Percentiles rank a stretch among this genome's conserved stretches.
phyloP scores from a whole-genome alignment of 2,113 vertebrate genomes.

The Opisthocomus hoazin region DNA sequence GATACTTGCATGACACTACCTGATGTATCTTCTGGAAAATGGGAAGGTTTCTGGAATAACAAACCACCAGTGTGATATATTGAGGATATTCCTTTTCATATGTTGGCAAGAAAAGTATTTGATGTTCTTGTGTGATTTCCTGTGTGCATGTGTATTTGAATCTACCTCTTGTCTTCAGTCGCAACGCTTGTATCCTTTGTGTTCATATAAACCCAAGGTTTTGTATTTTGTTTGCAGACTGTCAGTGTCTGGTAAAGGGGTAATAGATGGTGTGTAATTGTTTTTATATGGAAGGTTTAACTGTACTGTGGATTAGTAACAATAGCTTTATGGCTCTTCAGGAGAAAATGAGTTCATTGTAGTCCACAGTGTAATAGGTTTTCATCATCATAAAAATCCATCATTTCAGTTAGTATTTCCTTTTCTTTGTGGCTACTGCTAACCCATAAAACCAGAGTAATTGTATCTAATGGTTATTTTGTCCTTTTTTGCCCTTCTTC shows the following conservation, averaged over 20 bases:
- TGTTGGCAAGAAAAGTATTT: neutral
- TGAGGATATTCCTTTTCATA: neutral
- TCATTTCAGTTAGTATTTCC: constrained; percentile 21
- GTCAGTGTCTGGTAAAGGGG: neutral
- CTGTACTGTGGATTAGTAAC: neutral
- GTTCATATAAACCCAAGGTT: neutral
- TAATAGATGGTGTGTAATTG: neutral
- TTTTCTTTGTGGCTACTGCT: neutral
- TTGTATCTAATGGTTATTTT: constrained; percentile 8
- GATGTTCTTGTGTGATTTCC: neutral
- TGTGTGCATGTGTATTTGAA: neutral
- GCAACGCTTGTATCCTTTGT: neutral
- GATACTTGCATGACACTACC: neutral
- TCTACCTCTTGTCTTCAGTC: neutral
- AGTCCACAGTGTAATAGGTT: constrained; percentile 21
- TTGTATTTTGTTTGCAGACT: neutral
- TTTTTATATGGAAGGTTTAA: neutral
- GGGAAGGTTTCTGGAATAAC: neutral
- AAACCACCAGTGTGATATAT: neutral
- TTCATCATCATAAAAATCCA: constrained; percentile 30
- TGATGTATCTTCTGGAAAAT: neutral
- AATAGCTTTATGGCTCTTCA: constrained; percentile 2
- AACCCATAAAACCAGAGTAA: constrained; percentile 8
- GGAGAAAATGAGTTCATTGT: constrained; percentile 10
- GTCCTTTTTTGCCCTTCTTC: constrained; percentile 23